Conservation (phyloP, 2,797 vertebrate species). For the Sorex maritimensis region DNA sequence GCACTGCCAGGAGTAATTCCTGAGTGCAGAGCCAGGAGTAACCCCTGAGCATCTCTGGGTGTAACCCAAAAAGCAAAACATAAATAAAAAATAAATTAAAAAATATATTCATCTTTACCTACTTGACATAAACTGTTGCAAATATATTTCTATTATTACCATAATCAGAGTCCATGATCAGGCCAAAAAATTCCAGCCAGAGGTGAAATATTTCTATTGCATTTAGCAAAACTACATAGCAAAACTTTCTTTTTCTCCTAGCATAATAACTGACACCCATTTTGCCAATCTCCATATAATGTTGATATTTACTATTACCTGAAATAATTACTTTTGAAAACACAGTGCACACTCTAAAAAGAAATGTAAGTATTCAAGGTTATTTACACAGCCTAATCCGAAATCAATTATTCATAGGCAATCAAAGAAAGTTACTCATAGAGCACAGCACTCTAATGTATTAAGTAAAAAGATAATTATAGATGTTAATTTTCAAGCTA, state of each 20-base stretch:
- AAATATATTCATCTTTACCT: slow-evolving; percentile 3
- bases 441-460: slow-evolving; percentile 45
- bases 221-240: neutral
- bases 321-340: slow-evolving; percentile 35
- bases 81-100: neutral
- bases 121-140: no score
- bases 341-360: slow-evolving; percentile 10
- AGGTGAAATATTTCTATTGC: neutral
- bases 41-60: no score
- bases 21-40: no score
- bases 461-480: slow-evolving; percentile 52
- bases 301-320: slow-evolving; percentile 23
- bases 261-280: slow-evolving; percentile 5
- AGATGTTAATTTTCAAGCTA: slow-evolving; percentile 51
- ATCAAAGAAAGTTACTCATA: slow-evolving; percentile 39
- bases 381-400: slow-evolving; percentile 61
- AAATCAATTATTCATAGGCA: slow-evolving; percentile 59
- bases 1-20: no score
- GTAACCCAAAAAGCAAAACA: no score
- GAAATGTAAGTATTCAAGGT: slow-evolving; percentile 58
- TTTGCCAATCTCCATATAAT: neutral
- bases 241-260: slow-evolving; percentile 26
- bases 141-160: slow-evolving; percentile 12
- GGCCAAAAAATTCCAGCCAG: neutral
- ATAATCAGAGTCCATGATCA: neutral